These are phyloP conservation scores for Cichladusa arquata DNA, from an alignment of 2,113 vertebrate species.

Conservation along the genomic window DNA sequence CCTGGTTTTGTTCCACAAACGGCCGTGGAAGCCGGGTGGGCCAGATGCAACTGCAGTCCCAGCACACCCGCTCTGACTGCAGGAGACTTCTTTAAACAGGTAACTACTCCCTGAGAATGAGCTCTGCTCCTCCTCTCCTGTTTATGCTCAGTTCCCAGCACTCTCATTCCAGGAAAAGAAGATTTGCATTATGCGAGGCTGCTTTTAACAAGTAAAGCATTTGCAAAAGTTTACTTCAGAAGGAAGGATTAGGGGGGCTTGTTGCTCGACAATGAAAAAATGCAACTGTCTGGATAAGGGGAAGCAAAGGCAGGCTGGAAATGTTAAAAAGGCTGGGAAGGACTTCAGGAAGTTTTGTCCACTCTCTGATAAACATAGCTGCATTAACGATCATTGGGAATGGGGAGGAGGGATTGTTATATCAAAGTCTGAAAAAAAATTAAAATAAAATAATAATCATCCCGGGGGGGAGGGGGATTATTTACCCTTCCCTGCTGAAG, in stretches of 20 bases:
- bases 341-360: not conserved
- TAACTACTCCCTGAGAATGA: not conserved
- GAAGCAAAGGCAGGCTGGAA: not conserved
- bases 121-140: not conserved
- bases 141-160: not conserved
- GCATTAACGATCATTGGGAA: not conserved
- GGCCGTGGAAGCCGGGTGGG: not conserved
- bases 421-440: not conserved
- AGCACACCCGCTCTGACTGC: not conserved
- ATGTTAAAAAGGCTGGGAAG: not conserved
- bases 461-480: rapidly evolving
- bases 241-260: not conserved
- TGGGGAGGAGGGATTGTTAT: rapidly evolving
- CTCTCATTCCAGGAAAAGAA: not conserved
- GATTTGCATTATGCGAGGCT: not conserved
- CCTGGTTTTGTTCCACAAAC: not conserved
- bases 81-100: conserved; percentile 13
- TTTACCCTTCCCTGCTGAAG: not conserved
- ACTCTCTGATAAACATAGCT: not conserved
- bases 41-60: not conserved
- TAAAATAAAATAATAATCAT: not conserved
- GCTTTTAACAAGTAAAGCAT: not conserved
- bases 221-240: not conserved
- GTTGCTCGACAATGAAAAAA: rapidly evolving
- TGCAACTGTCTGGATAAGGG: not conserved